Base-by-base conservation (phyloP, 2,113 vertebrate species). In the Melozone crissalis region DNA sequence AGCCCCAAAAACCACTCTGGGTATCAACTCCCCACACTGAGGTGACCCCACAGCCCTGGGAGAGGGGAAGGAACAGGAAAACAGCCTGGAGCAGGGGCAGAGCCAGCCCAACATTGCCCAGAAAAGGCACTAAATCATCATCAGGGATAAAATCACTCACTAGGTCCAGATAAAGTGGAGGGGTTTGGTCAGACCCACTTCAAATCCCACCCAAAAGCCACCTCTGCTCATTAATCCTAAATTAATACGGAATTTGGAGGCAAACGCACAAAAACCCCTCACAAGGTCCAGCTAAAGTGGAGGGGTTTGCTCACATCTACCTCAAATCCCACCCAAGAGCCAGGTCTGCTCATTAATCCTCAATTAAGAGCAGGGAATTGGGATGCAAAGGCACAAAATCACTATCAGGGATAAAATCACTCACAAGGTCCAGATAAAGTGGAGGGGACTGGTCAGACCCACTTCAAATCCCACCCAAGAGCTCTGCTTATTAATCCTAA, bases 371-470 rank as follows among this genome's bases (percentile, higher is more conserved):
- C 28, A 30, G 58, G 61, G 33, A 18, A 13, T 0, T 2, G 22
- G 37, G 62, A 57, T 33, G n/a, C 31, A 41, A 30, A 66, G 11
- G 46, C 46, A 23, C 46, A 47, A 47, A 67, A 17, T 33, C 41
- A 21, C 31, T 62, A 35, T 2, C 39, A 39, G 30, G 31, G 41
- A 68, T 21, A 30, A 76, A 85, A 54, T 37, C 68, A 3, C 2
- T 0, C 33, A 1, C 24, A 7, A 22, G 57, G 41, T 49, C 22
- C 87, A 44, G 49, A 2, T 2, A 1, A 52, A 0, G 1, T 2
- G 23, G 19, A 62, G 17, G 23, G 10, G 47, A 33, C 52, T 41
- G 86, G 44, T 31, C 9, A 21, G 7, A 30, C 0, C 27, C 55
- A 1, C 54, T 4, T 11, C 8, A 7, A 20, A n/a, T 1, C 72